phyloP scores from a whole-genome alignment of 2,888 invertebrate species.

The Eupithecia subumbrata region DNA sequence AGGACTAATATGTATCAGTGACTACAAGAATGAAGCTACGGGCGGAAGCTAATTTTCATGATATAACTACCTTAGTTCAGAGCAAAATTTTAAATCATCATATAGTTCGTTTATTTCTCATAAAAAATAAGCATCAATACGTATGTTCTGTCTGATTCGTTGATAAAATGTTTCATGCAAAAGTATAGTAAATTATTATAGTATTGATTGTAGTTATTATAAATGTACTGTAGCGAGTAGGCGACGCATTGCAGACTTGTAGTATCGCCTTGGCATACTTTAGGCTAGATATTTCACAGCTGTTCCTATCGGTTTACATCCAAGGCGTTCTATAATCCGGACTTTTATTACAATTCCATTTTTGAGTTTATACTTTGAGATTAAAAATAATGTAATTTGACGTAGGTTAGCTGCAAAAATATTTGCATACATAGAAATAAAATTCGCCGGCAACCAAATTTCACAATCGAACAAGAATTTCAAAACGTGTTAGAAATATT shows the following conservation, averaged over 20 bases:
- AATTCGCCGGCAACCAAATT: not conserved
- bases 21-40: too few species aligned
- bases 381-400: not conserved
- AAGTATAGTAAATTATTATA: conserved; percentile 22
- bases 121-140: not conserved
- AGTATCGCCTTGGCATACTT: conserved; percentile 58
- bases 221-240: conserved; percentile 36
- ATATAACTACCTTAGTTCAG: not conserved
- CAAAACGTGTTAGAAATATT: not conserved
- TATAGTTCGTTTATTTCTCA: not conserved
- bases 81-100: not conserved
- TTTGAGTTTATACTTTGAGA: not conserved
- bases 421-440: not conserved
- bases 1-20: not conserved
- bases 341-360: not conserved
- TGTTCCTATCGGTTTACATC: conserved; percentile 45
- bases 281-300: conserved; percentile 54
- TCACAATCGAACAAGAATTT: not conserved
- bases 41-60: too few species aligned
- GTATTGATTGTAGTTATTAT: conserved; percentile 16
- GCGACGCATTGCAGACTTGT: conserved; percentile 45
- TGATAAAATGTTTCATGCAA: conserved; percentile 11
- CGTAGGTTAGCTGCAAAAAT: not conserved
- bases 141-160: not conserved
- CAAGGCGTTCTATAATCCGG: conserved; percentile 10